Evolutionary conservation across 2,113 vertebrate species (phyloP), one percentile per base, ranked within the genome.

Genomic region (Sclerurus mexicanus): DNA sequence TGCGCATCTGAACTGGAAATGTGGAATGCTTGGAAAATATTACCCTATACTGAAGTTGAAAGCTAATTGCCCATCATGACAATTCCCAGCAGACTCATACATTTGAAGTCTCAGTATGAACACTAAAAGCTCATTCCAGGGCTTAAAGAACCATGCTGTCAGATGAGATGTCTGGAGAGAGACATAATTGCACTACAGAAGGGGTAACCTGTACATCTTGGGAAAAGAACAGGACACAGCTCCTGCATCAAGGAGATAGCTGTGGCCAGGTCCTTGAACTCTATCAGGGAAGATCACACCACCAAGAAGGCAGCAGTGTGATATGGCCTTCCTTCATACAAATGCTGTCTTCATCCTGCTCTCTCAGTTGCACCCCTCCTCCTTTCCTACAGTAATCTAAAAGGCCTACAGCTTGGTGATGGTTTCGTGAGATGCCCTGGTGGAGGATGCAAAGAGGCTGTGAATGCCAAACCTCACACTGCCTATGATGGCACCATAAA

Each of bases 21-120:
- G 35, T 46, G 37, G 90, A 93, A 75, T 67, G 28, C 73, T 79
- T 72, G 50, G 64, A 78, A 88, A 89, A 81, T 37, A 72, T 69
- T 95, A 58, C 28, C 12, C 19, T 78, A 16, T 46, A 27, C 52
- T 37, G 69, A 91, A 92, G 60, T 39, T 0, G 2, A 78, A 90
- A 94, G 83, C 73, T 93, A 94, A 88, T 90, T 95, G 69, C 68
- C 81, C 76, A 89, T 94, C 79, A 22, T 68, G 56, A 74, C 60
- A 90, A 81, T 81, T 89, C 73, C 72, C 30, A 0, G 75, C 40
- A 87, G 68, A 64, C 46, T 93, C 21, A 12, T 50, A 50, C 9
- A 13, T 90, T 85, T 93, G 73, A 92, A 93, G 60, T 75, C 66
- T 81, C 73, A 28, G 20, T 68, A 52, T 85, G 90, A 92, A 75